phyloP scores from a whole-genome alignment of 2,888 invertebrate species.

The Agrotis clavis region DNA sequence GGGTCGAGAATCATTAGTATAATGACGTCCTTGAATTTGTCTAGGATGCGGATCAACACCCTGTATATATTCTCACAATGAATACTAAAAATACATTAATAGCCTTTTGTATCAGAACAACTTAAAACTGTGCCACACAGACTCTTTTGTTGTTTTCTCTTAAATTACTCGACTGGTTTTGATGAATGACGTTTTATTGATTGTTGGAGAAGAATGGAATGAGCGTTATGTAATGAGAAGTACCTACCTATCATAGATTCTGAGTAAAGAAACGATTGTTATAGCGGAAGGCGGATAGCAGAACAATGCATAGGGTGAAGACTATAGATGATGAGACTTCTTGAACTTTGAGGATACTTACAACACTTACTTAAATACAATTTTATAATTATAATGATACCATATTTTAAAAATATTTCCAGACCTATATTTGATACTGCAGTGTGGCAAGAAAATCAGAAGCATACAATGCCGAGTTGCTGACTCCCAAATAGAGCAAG shows the following conservation, averaged over 20 bases:
- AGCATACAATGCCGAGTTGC: too few relatives aligned
- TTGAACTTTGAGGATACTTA: too few relatives aligned
- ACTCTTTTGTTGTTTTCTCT: conserved; percentile 28
- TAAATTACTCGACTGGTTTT: conserved; percentile 16
- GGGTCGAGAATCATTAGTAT: too few relatives aligned
- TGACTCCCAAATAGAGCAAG: too few relatives aligned
- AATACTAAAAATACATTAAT: conserved; percentile 25
- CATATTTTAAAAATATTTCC: too few relatives aligned
- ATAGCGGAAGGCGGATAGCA: neutral
- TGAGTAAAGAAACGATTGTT: neutral
- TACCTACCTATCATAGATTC: neutral
- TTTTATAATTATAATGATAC: too few relatives aligned
- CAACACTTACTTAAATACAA: too few relatives aligned
- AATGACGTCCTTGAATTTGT: too few relatives aligned
- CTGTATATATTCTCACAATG: conserved; percentile 2
- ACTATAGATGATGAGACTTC: neutral
- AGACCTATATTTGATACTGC: too few relatives aligned
- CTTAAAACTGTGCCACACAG: neutral
- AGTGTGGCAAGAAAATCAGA: too few relatives aligned
- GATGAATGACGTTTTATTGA: conserved; percentile 28
- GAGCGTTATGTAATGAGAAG: conserved; percentile 15
- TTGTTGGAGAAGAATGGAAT: neutral
- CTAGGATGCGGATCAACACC: too few relatives aligned
- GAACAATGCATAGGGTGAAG: too few relatives aligned
- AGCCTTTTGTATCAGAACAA: neutral